phyloP scores from a whole-genome alignment of 1,140 invertebrate species.

The Chymomyza costata region DNA sequence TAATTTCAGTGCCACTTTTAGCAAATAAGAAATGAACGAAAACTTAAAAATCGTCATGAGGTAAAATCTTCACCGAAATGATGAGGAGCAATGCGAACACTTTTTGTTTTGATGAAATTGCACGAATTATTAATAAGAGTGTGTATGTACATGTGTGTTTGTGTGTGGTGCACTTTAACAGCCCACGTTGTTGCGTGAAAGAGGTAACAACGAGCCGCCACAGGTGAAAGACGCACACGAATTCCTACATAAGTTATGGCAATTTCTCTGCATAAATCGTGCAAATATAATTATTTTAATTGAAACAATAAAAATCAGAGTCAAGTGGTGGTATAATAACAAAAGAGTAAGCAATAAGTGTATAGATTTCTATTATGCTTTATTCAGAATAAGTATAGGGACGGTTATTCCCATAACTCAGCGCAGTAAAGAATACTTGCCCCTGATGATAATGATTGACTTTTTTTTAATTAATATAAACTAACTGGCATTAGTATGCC shows the following conservation, averaged over 20 bases:
- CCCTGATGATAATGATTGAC: no score
- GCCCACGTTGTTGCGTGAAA: background rate
- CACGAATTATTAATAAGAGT: conserved; percentile 1
- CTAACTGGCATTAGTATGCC: no score
- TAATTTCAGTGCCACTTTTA: conserved; percentile 29
- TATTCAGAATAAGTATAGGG: no score
- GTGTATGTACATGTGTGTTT: background rate
- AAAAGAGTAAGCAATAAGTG: background rate
- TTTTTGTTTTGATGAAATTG: conserved; percentile 1
- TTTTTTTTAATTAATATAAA: no score
- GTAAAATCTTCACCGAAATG: background rate
- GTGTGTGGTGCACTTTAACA: conserved; percentile 1
- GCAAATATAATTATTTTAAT: conserved; percentile 3
- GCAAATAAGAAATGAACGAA: background rate
- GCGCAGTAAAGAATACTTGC: no score
- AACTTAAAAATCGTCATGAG: background rate
- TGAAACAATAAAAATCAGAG: background rate
- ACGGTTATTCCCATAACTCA: no score
- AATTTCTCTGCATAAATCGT: background rate
- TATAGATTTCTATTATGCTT: no score
- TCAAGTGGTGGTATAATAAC: background rate
- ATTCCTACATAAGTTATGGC: background rate
- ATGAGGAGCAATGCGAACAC: no score
- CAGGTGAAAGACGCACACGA: conserved; percentile 3
- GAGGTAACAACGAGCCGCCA: background rate